Conservation (phyloP, 2,888 invertebrate species). For the Tholera decimalis region DNA sequence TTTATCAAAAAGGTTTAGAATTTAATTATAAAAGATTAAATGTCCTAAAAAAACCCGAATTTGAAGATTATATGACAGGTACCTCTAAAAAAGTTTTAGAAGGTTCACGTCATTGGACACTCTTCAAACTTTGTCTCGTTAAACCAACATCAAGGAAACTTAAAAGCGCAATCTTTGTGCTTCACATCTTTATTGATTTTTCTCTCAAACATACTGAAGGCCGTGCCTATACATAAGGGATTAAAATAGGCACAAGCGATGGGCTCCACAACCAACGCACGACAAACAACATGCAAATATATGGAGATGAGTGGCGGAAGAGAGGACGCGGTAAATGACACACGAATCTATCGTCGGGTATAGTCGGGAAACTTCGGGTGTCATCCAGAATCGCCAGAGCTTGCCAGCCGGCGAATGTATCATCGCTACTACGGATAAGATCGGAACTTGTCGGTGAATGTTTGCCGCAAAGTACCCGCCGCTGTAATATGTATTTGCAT, state of each 20-base stretch:
- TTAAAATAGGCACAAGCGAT: conserved; percentile 49
- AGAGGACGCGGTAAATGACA: conserved; percentile 62
- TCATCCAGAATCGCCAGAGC: neutral
- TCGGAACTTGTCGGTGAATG: conserved; percentile 2
- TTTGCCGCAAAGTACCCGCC: conserved; percentile 24
- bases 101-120: neutral
- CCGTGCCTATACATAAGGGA: conserved; percentile 35
- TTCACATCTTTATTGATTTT: conserved; percentile 21
- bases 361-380: conserved; percentile 24
- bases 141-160: neutral
- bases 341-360: conserved; percentile 51
- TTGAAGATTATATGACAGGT: neutral
- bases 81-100: too few relatives aligned
- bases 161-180: neutral
- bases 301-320: conserved; percentile 62
- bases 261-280: conserved; percentile 39
- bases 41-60: conserved; percentile 1
- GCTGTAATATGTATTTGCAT: conserved; percentile 51
- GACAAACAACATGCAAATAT: conserved; percentile 66
- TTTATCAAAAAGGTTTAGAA: conserved; percentile 58
- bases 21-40: conserved; percentile 16
- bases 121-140: neutral
- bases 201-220: conserved; percentile 16
- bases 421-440: conserved; percentile 24
- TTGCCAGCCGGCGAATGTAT: conserved; percentile 6